phyloP scores from a whole-genome alignment of 35 echinoderm and acorn worm genomes.

The Patiria miniata region DNA sequence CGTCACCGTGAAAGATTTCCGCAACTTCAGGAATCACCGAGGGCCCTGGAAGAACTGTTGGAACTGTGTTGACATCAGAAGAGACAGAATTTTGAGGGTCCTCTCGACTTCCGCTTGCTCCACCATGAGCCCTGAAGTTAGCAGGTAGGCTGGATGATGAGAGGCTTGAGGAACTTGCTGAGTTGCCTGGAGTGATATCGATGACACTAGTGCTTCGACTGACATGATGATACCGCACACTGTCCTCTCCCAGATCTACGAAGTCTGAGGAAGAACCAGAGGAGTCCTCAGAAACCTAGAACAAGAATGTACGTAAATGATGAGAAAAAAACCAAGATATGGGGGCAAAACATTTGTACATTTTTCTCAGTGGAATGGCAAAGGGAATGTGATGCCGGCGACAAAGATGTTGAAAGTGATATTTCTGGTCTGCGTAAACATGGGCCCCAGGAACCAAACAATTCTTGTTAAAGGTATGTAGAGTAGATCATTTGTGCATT shows the following conservation, averaged over 20 bases:
- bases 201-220: constrained; percentile 26
- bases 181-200: neutral
- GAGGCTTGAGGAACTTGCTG: neutral
- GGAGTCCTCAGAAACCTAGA: constrained; percentile 34
- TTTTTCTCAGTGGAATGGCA: no score
- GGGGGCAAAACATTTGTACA: no score
- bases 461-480: no score
- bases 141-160: constrained; percentile 17
- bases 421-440: no score
- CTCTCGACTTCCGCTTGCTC: neutral
- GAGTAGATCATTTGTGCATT: no score
- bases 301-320: neutral
- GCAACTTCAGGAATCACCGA: neutral
- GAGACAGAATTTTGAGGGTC: neutral
- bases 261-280: constrained; percentile 31
- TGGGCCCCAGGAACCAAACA: no score
- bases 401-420: no score
- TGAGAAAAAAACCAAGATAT: neutral
- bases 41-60: neutral
- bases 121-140: constrained; percentile 28
- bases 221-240: constrained; percentile 25
- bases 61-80: neutral
- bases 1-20: neutral
- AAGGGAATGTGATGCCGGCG: no score
- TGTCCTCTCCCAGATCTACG: constrained; percentile 27